Evolutionary conservation across 2,797 vertebrate species (phyloP), one percentile per base, ranked within the genome.

Genomic region (Luscinia luscinia): DNA sequence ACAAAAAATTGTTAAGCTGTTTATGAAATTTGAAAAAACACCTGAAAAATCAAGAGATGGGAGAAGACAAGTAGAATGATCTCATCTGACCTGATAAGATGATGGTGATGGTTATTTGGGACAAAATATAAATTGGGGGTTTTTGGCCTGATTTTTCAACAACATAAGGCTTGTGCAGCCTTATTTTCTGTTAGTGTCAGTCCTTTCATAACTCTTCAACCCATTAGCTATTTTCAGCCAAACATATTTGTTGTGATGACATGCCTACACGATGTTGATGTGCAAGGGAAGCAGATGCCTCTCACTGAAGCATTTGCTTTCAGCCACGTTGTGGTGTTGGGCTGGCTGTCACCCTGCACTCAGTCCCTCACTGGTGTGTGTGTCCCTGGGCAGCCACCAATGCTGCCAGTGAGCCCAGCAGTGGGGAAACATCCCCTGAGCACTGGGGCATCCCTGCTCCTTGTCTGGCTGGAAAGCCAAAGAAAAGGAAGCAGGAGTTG

Each of bases 161-260:
- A 91, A 66, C 76, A 51, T 84, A 91, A 89, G 68, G 76, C 61
- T 87, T 0, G 0, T 46, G 17, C 74, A 84, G 43, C 54, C 62
- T 84, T 48, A 26, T 80, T 82, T 68, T 73, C 66, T 62, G 23
- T 70, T 86, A 49, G 67, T 63, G 30, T 89, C 46, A 82, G 66
- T 68, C 36, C 55, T 74, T 62, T 81, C 20, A 3, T 38, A 89
- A 69, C 61, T 92, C 90, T 77, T 84, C 69, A 80, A 36, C 18
- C 49, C 61, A 38, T 67, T 77, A 75, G 73, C 75, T 92, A 34
- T 89, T 93, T 90, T 90, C 85, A 89, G 75, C 82, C 75, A 79
- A 51, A 74, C 57, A 5, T 48, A 55, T 12, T 76, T 85, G 92
- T 85, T 92, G 73, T 94, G 86, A 88, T 90, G 45, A 48, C 69